phyloP scores from a whole-genome alignment of 2,888 invertebrate species.

The Zelleria hepariella region DNA sequence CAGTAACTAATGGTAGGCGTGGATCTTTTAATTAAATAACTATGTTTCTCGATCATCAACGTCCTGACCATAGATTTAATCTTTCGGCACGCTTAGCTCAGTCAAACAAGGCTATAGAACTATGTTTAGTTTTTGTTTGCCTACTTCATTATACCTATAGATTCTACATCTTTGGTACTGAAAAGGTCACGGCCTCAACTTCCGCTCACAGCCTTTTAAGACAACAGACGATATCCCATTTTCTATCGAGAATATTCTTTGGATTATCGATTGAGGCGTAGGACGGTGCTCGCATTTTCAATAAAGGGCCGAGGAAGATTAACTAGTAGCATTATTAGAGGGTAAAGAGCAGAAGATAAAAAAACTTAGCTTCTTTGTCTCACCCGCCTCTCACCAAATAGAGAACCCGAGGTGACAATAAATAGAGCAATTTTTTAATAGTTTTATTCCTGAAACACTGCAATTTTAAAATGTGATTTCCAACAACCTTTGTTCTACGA shows the following conservation, averaged over 20 bases:
- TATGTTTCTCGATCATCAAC: not conserved
- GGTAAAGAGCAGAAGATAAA: too few relatives aligned
- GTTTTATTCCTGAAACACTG: too few relatives aligned
- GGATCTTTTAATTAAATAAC: not conserved
- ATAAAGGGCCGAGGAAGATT: not conserved
- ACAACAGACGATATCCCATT: too few relatives aligned
- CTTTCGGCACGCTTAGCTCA: not conserved
- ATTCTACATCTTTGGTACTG: not conserved
- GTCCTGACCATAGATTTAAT: not conserved
- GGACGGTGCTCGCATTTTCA: not conserved
- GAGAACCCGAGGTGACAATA: too few relatives aligned
- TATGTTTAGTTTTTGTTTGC: not conserved
- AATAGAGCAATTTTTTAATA: too few relatives aligned
- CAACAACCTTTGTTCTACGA: too few relatives aligned
- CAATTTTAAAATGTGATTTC: too few relatives aligned
- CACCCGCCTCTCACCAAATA: too few relatives aligned
- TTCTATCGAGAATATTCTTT: not conserved
- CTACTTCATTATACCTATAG: not conserved
- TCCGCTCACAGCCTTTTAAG: not conserved
- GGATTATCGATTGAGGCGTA: too few relatives aligned
- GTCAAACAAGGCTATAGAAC: too few relatives aligned
- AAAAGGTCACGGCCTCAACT: not conserved
- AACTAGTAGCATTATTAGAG: not conserved
- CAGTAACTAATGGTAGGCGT: not conserved
- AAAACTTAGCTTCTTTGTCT: too few relatives aligned